Conservation (phyloP, 1,140 invertebrate species). For the Lethocerus indicus region DNA sequence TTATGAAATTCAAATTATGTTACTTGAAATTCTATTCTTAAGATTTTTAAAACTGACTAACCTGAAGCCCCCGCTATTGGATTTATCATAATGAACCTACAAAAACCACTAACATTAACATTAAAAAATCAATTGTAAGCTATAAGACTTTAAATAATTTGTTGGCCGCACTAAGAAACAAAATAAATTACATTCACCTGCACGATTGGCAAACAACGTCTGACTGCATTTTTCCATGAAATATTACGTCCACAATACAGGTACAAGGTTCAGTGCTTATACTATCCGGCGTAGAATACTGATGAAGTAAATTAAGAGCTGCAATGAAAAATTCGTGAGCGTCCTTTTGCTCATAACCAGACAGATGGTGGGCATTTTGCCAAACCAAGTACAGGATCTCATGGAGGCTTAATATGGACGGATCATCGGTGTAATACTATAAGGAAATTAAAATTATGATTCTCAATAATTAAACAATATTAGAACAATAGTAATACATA, state of each 20-base stretch:
- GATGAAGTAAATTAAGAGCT: conserved; percentile 79
- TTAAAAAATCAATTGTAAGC: too few relatives aligned
- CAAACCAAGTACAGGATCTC: conserved; percentile 85
- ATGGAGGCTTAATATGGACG: conserved; percentile 53
- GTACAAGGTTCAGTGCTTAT: conserved; percentile 39
- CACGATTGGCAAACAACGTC: conserved; percentile 93
- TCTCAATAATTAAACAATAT: too few relatives aligned
- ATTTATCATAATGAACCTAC: too few relatives aligned
- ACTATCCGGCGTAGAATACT: conserved; percentile 39
- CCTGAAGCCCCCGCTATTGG: too few relatives aligned
- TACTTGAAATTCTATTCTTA: too few relatives aligned
- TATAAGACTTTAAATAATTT: too few relatives aligned
- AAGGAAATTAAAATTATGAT: too few relatives aligned
- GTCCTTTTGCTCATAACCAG: conserved; percentile 95
- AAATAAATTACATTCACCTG: conserved; percentile 41
- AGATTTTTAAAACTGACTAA: too few relatives aligned
- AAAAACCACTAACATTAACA: too few relatives aligned
- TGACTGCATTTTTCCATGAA: conserved; percentile 88
- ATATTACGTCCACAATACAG: conserved; percentile 96
- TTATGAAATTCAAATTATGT: too few relatives aligned
- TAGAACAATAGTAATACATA: too few relatives aligned
- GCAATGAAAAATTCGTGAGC: conserved; percentile 98
- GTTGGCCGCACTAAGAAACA: too few relatives aligned
- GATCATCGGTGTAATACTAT: conserved; percentile 7
- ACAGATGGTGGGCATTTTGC: conserved; percentile 88